phyloP scores from a whole-genome alignment of 2,797 vertebrate genomes.

The Cyclopterus lumpus region DNA sequence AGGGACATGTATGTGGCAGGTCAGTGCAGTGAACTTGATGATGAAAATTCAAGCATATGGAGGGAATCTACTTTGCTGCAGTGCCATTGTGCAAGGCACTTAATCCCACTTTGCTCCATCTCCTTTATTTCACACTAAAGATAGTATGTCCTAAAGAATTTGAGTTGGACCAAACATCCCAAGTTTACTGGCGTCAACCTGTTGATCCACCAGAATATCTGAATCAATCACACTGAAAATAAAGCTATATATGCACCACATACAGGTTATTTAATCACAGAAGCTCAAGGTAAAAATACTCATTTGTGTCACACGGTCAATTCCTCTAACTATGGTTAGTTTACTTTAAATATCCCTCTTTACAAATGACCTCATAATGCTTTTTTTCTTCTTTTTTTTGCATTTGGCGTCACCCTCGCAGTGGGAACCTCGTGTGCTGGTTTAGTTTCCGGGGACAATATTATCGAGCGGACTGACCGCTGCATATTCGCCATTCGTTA shows the following conservation, averaged over 20 bases:
- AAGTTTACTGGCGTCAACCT: not conserved
- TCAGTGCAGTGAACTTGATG: conserved; percentile 1
- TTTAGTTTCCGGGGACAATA: conserved; percentile 61
- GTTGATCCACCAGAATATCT: not conserved
- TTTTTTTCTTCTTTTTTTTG: not conserved
- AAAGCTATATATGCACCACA: not conserved
- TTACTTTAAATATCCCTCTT: not conserved
- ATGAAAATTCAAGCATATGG: not conserved
- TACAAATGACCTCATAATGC: not conserved
- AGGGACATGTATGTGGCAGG: not conserved
- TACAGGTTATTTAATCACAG: not conserved
- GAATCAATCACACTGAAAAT: not conserved
- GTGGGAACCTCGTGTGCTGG: conserved; percentile 16
- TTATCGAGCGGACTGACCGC: conserved; percentile 48
- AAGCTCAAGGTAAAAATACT: not conserved
- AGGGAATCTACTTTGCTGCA: not conserved
- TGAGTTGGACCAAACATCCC: not conserved
- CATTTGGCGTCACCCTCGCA: not conserved
- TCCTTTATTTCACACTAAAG: not conserved
- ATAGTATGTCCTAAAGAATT: not conserved
- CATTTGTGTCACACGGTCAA: not conserved
- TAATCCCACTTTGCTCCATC: not conserved
- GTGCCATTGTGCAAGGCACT: not conserved
- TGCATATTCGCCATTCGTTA: not conserved
- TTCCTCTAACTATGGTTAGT: not conserved